Evolutionary conservation across 2,113 vertebrate genomes (phyloP), one percentile per base, ranked within the genome.

Genomic region (Anguilla japonica): DNA sequence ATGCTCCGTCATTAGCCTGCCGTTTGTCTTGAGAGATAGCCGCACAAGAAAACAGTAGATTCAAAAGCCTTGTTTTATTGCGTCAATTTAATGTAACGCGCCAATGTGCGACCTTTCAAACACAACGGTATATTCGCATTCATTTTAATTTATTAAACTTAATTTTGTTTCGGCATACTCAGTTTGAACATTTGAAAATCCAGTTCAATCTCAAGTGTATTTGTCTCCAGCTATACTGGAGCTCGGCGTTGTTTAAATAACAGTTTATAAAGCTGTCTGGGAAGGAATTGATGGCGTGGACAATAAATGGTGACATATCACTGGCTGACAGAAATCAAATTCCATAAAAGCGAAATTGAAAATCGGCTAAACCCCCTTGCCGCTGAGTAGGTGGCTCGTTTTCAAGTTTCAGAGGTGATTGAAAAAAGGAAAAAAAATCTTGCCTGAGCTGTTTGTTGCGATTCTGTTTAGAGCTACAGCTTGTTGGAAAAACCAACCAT

Each of bases 301-400:
- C 95, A 95, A 93, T 93, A 92, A 92, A 91, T 85, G 94, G 89
- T 95, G 95, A 96, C 93, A 85, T 91, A 95, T 95, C 92, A 92
- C 92, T 88, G 94, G 87, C 92, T 95, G 94, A 96, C 95, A 95
- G 94, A 95, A 96, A 96, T 95, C 94, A 95, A 93, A 95, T 95
- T 96, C 94, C 93, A 95, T 95, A 95, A 95, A 95, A 94, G 91
- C 92, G 93, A 94, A 95, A 96, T 95, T 95, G 94, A 95, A 95
- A 96, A 95, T 89, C 91, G 91, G 91, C 71, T 82, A 91, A 91
- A 91, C 84, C 90, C 89, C 79, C 14, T 88, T 87, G 92, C 91
- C 92, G 93, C 91, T 92, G 94, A 95, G 92, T 87, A 93, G 92
- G 94, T 93, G 88, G 92, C 93, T 93, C 83, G 84, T 94, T 92